Conservation (phyloP, 2,797 vertebrate genomes). For the Acanthurus tractus region DNA sequence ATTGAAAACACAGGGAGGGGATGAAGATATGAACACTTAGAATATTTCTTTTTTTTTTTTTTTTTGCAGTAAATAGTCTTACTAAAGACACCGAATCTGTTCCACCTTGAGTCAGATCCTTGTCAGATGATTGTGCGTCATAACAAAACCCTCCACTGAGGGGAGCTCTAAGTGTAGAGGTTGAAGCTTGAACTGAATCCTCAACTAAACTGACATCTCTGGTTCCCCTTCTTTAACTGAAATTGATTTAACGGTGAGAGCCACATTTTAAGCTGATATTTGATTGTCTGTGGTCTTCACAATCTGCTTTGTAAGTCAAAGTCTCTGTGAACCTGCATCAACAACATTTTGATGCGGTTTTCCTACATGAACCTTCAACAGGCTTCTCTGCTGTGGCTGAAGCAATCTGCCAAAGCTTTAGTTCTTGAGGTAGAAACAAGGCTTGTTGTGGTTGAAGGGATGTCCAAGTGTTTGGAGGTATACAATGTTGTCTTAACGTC, state of each 20-base stretch:
- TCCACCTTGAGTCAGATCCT: constrained; percentile 1
- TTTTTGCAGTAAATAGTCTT: background rate
- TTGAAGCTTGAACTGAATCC: constrained; percentile 8
- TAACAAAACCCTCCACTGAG: constrained; percentile 63
- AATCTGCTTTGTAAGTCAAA: constrained; percentile 43
- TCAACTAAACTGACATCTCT: background rate
- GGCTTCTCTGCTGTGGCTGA: constrained; percentile 26
- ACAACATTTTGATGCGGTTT: constrained; percentile 24
- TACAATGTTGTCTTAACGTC: constrained; percentile 59
- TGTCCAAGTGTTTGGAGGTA: constrained; percentile 70
- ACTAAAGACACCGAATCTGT: constrained; percentile 20
- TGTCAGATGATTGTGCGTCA: constrained; percentile 58
- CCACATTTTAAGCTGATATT: constrained; percentile 34
- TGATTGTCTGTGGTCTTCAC: constrained; percentile 72
- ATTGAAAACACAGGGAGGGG: constrained; percentile 37
- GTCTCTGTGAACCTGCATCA: constrained; percentile 30
- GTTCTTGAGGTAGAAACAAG: constrained; percentile 74
- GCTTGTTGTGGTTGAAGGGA: constrained; percentile 57
- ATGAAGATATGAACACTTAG: constrained; percentile 16
- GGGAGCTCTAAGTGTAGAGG: constrained; percentile 53
- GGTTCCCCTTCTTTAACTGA: constrained; percentile 23
- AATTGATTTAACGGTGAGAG: constrained; percentile 17
- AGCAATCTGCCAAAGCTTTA: constrained; percentile 41
- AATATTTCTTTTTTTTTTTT: background rate
- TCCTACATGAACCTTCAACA: constrained; percentile 21